Evolutionary conservation across 2,888 invertebrate species (phyloP).

Genomic region (Tholera decimalis): DNA sequence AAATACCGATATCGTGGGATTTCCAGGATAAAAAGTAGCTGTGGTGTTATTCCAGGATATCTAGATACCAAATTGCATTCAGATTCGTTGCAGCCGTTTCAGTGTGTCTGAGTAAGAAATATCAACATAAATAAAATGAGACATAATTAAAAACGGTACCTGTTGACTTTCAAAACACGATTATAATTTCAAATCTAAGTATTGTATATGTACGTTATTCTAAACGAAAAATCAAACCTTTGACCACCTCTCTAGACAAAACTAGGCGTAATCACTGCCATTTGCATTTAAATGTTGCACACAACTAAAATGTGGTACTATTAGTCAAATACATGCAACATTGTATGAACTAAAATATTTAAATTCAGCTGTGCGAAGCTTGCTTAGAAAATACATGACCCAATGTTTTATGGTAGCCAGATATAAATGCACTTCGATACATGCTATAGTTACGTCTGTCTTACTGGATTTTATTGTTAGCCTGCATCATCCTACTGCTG

Average conservation of each 20-base stretch:
- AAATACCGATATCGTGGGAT: no score
- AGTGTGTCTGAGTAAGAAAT: no score
- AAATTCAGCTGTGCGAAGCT: constrained; percentile 9
- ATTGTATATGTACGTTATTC: constrained; percentile 1
- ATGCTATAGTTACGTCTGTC: no score
- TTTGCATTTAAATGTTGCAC: constrained; percentile 69
- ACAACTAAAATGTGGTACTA: constrained; percentile 58
- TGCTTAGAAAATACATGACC: not conserved
- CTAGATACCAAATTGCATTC: no score
- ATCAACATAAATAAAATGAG: no score
- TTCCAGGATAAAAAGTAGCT: no score
- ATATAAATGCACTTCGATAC: no score
- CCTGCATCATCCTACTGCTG: no score
- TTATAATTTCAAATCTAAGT: constrained; percentile 15
- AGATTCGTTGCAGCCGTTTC: no score
- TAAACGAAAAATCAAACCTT: constrained; percentile 17
- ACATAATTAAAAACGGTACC: not conserved
- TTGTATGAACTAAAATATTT: constrained; percentile 49
- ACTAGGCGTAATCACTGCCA: constrained; percentile 63
- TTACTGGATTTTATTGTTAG: no score
- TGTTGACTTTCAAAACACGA: constrained; percentile 1
- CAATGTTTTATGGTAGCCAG: not conserved
- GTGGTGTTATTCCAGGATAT: no score
- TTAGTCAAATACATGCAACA: constrained; percentile 53
- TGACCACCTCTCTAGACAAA: constrained; percentile 33